Evolutionary conservation across 2,888 invertebrate species (phyloP).

Genomic region (Seladonia tumulorum): DNA sequence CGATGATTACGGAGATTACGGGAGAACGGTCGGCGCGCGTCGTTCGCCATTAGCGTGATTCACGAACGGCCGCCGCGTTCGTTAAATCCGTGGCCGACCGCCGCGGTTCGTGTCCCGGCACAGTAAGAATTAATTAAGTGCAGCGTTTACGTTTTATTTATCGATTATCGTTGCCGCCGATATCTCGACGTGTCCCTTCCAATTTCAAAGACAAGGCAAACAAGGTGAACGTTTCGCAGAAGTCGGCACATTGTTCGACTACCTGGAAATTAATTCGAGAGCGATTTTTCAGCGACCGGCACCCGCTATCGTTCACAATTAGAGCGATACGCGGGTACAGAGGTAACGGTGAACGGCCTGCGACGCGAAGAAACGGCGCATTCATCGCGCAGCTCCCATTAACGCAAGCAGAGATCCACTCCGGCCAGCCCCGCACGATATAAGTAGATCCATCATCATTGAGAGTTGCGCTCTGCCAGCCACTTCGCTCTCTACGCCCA

Average conservation of each 20-base stretch:
- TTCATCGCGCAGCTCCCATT: constrained; percentile 52
- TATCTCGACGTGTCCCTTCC: neutral
- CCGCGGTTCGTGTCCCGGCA: constrained; percentile 20
- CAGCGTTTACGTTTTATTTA: constrained; percentile 35
- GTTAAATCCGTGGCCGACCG: constrained; percentile 21
- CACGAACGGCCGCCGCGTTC: constrained; percentile 11
- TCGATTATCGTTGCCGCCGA: constrained; percentile 47
- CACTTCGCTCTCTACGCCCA: constrained; percentile 44
- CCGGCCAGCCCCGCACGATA: constrained; percentile 48
- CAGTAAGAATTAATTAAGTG: constrained; percentile 47
- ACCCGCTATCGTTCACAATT: constrained; percentile 53
- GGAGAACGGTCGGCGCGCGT: constrained; percentile 14
- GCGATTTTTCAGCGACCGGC: neutral
- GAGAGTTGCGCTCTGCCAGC: constrained; percentile 43
- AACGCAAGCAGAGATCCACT: constrained; percentile 49
- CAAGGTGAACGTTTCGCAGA: neutral
- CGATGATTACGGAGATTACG: constrained; percentile 53
- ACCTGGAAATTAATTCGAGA: neutral
- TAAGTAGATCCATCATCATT: constrained; percentile 68
- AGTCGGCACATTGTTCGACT: neutral
- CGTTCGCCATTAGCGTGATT: constrained; percentile 40
- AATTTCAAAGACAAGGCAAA: neutral
- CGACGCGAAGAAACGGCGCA: constrained; percentile 44
- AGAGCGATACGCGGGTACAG: constrained; percentile 41
- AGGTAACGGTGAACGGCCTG: neutral